Percentiles rank a stretch among this genome's conserved stretches.
Evolutionary conservation across 2,797 vertebrate species (phyloP).

Genomic region (Antennarius maculatus): DNA sequence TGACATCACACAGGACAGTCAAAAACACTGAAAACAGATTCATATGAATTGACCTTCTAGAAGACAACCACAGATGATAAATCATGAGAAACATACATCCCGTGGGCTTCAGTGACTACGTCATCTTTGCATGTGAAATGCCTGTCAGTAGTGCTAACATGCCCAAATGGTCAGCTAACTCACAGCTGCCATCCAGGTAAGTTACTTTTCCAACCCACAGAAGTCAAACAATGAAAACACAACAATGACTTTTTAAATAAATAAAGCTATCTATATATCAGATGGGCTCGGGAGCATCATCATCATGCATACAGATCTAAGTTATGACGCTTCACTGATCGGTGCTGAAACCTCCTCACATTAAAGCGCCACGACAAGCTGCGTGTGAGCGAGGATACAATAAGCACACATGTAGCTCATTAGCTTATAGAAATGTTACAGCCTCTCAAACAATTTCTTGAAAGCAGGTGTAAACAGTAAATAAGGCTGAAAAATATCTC

Average conservation of each 20-base stretch:
- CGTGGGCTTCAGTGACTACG: conserved; percentile 62
- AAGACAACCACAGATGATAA: conserved; percentile 35
- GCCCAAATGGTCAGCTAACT: conserved; percentile 29
- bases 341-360: conserved; percentile 43
- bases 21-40: conserved; percentile 36
- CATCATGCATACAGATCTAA: conserved; percentile 74
- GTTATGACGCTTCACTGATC: conserved; percentile 28
- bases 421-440: conserved; percentile 71
- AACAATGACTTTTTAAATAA: conserved; percentile 48
- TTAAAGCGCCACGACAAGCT: conserved; percentile 48
- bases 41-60: conserved; percentile 68
- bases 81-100: conserved; percentile 11
- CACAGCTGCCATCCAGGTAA: conserved; percentile 65
- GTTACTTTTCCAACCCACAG: conserved; percentile 6
- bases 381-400: conserved; percentile 41
- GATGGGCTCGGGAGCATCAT: conserved; percentile 50
- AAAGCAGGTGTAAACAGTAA: conserved; percentile 79
- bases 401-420: conserved; percentile 49
- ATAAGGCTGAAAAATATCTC: conserved; percentile 66
- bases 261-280: conserved; percentile 70
- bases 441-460: conserved; percentile 58
- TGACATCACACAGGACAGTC: conserved; percentile 26
- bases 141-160: conserved; percentile 75
- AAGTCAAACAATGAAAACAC: conserved; percentile 14
- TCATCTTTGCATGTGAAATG: conserved; percentile 77